These are phyloP conservation scores for Apamea crenata DNA, from an alignment of 2,888 invertebrate species.

Conservation along the genomic window DNA sequence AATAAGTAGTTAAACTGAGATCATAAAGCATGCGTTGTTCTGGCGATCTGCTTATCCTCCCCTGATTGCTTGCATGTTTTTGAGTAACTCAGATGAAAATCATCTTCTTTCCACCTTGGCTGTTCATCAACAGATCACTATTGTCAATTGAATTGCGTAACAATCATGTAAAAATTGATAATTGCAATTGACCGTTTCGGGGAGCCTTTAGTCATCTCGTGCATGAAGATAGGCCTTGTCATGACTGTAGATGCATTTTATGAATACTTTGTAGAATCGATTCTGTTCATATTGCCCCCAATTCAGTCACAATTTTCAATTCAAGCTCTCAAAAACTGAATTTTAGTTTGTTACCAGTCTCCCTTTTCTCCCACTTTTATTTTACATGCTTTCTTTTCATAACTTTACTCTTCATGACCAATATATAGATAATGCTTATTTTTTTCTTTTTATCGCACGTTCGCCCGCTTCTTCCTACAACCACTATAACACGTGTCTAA, in stretches of 20 bases:
- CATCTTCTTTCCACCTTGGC: not conserved
- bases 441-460: slow-evolving; percentile 48
- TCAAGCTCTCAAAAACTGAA: not conserved
- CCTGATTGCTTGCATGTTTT: not conserved
- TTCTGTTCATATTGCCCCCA: not conserved
- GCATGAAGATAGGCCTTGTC: not conserved
- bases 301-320: not conserved
- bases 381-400: not conserved
- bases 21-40: slow-evolving; percentile 3
- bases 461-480: slow-evolving; percentile 51
- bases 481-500: slow-evolving; percentile 36
- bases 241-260: not conserved
- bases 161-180: not conserved
- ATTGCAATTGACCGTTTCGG: not conserved
- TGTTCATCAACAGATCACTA: not conserved
- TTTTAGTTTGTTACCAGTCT: not conserved
- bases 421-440: slow-evolving; percentile 34
- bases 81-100: not conserved
- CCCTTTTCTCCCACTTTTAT: not conserved
- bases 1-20: not conserved
- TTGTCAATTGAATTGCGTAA: not conserved
- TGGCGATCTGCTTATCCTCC: not conserved
- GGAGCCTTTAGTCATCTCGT: not conserved
- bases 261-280: not conserved
- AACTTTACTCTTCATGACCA: not conserved